phyloP scores from a whole-genome alignment of 2,113 vertebrate genomes.

The Rafetus swinhoei region DNA sequence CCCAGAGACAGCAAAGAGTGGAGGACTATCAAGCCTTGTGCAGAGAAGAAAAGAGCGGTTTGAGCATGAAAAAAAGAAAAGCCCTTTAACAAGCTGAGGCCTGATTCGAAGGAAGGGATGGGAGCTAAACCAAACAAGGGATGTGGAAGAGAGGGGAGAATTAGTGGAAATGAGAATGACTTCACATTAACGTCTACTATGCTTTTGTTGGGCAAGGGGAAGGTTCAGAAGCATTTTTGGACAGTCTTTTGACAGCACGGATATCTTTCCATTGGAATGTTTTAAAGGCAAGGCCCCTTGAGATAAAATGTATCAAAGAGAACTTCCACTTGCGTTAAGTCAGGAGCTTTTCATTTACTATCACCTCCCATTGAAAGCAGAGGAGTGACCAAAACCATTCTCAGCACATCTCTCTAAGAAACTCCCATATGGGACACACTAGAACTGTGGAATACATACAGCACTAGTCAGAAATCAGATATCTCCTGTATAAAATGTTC shows the following conservation, averaged over 20 bases:
- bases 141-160: fast-evolving
- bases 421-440: not conserved
- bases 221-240: not conserved
- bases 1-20: not conserved
- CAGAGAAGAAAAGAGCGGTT: not conserved
- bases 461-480: not conserved
- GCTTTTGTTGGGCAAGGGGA: not conserved
- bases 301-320: not conserved
- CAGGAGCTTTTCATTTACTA: not conserved
- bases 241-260: not conserved
- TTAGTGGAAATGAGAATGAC: not conserved
- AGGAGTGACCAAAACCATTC: not conserved
- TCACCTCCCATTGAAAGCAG: not conserved
- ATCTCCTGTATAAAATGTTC: not conserved
- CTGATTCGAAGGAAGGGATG: not conserved
- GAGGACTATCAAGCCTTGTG: fast-evolving
- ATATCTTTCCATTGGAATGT: not conserved
- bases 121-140: not conserved
- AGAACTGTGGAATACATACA: fast-evolving
- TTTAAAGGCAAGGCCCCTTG: not conserved
- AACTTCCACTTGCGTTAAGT: not conserved
- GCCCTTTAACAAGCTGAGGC: not conserved
- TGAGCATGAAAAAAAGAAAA: not conserved
- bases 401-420: not conserved
- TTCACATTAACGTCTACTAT: not conserved